phyloP scores from a whole-genome alignment of 1,140 invertebrate genomes.

The Bombus turneri region DNA sequence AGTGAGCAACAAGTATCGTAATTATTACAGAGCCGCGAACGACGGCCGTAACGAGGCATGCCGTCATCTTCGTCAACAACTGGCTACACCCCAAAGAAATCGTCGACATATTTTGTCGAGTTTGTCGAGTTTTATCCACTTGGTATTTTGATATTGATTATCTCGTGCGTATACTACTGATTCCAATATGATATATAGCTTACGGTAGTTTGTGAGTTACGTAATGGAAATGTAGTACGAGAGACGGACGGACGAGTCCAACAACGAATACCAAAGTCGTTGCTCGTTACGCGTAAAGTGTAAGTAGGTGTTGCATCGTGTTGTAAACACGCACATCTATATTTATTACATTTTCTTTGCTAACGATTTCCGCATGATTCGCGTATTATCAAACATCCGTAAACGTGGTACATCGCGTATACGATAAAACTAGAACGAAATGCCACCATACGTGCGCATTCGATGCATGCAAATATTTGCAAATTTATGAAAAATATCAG shows the following conservation, averaged over 20 bases:
- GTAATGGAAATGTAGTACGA: no score
- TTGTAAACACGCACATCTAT: no score
- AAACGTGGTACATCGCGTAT: not conserved
- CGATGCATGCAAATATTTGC: not conserved
- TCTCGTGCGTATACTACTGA: not conserved
- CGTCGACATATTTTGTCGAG: not conserved
- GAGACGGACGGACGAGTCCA: no score
- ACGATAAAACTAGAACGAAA: not conserved
- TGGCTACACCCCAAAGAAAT: conserved; percentile 38
- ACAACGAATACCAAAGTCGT: no score
- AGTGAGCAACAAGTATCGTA: conserved; percentile 57
- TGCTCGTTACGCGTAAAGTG: no score
- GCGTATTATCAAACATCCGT: no score
- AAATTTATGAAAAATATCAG: not conserved
- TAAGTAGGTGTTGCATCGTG: no score
- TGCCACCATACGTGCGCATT: not conserved
- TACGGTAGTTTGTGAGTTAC: no score
- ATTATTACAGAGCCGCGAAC: conserved; percentile 65
- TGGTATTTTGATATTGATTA: not conserved
- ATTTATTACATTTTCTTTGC: no score
- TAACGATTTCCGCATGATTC: no score
- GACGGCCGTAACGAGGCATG: conserved; percentile 66
- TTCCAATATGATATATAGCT: no score
- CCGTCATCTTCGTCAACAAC: conserved; percentile 62
- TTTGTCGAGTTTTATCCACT: not conserved